phyloP scores from a whole-genome alignment of 1,140 invertebrate species.

The Pseudomyrmex pallidus region DNA sequence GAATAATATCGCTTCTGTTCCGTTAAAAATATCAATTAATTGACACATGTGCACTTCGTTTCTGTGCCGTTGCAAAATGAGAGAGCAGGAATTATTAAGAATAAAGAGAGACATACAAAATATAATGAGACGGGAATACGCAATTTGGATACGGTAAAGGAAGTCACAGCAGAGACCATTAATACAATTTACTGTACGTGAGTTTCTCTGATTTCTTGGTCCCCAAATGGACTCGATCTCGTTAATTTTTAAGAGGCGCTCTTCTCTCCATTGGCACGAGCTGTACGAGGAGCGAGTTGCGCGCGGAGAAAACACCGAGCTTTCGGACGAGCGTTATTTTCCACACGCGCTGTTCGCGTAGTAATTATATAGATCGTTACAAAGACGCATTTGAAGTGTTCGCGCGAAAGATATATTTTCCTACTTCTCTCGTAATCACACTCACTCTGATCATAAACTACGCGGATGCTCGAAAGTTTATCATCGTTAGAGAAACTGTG shows the following conservation, averaged over 20 bases:
- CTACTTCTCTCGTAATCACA: conserved; percentile 36
- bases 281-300: background rate
- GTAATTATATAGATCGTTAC: conserved; percentile 57
- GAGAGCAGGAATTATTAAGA: background rate
- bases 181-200: conserved; percentile 49
- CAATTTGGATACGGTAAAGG: conserved; percentile 6
- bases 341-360: conserved; percentile 23
- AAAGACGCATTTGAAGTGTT: conserved; percentile 4
- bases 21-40: background rate
- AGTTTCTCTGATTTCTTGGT: conserved; percentile 3
- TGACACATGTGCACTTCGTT: background rate
- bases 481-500: conserved; percentile 55
- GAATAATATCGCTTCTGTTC: background rate
- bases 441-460: no score
- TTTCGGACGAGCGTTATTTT: conserved; percentile 55
- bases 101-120: background rate
- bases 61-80: background rate
- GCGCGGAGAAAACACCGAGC: background rate
- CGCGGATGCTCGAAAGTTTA: conserved; percentile 55
- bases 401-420: conserved; percentile 29
- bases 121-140: conserved; percentile 4
- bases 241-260: conserved; percentile 64
- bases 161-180: conserved; percentile 24
- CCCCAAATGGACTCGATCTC: conserved; percentile 53
- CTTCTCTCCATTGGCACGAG: conserved; percentile 3